Conservation (phyloP, 1,140 invertebrate species). For the Euborellia annulipes region DNA sequence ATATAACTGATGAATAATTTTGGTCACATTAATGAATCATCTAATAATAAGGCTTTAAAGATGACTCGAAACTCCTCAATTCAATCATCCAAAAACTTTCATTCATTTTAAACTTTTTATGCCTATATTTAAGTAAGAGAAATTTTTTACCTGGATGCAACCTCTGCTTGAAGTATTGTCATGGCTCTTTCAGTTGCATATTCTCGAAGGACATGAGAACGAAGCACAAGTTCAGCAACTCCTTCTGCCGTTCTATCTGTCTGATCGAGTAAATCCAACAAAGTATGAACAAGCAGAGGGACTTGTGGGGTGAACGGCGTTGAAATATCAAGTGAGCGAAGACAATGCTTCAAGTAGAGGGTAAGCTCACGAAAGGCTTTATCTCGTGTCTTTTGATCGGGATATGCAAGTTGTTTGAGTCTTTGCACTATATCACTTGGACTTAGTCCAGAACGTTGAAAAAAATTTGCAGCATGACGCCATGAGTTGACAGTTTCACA, state of each 20-base stretch:
- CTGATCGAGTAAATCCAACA: slow-evolving; percentile 26
- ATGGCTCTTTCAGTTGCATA: slow-evolving; percentile 40
- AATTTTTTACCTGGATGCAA: no score
- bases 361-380: background rate
- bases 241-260: slow-evolving; percentile 25
- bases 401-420: slow-evolving; percentile 10
- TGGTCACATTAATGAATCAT: no score
- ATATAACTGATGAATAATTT: no score
- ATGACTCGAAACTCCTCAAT: no score
- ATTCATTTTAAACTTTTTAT: no score
- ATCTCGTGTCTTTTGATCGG: slow-evolving; percentile 6
- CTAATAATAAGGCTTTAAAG: no score
- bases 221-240: slow-evolving; percentile 34
- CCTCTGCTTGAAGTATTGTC: slow-evolving; percentile 3
- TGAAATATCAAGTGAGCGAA: slow-evolving; percentile 30
- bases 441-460: slow-evolving; percentile 6
- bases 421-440: slow-evolving; percentile 6
- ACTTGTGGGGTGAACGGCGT: slow-evolving; percentile 24
- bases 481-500: background rate
- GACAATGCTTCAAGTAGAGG: slow-evolving; percentile 19
- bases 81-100: no score
- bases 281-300: slow-evolving; percentile 33
- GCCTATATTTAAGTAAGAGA: no score
- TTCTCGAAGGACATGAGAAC: slow-evolving; percentile 35
- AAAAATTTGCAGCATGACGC: no score